Percentiles rank a stretch among this genome's conserved stretches.
These are phyloP conservation scores for Diaperis boleti DNA, from an alignment of 2,888 invertebrate species.

Conservation along the genomic window DNA sequence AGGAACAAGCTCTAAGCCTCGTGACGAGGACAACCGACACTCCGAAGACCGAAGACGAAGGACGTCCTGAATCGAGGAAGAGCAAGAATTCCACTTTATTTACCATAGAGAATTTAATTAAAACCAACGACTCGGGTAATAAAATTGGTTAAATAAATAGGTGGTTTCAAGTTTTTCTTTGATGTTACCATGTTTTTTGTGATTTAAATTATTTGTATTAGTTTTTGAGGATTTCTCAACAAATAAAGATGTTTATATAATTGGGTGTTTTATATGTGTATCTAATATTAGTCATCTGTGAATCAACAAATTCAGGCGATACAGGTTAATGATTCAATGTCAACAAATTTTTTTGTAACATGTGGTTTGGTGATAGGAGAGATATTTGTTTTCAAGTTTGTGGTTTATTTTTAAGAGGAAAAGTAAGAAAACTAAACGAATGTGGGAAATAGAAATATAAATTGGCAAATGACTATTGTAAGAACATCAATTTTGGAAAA, in stretches of 20 bases:
- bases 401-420: background rate
- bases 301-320: background rate
- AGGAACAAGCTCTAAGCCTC: conserved; percentile 59
- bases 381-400: background rate
- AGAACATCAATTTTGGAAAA: background rate
- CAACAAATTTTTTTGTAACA: background rate
- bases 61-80: conserved; percentile 50
- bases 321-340: conserved; percentile 3
- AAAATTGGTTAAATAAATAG: conserved; percentile 61
- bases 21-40: conserved; percentile 50
- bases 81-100: conserved; percentile 65
- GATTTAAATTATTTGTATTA: conserved; percentile 60
- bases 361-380: background rate
- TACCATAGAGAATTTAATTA: conserved; percentile 66
- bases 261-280: conserved; percentile 2
- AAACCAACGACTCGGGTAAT: conserved; percentile 59
- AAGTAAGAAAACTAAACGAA: background rate
- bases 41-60: conserved; percentile 1
- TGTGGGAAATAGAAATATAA: too few species aligned
- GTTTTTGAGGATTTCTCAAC: conserved; percentile 46
- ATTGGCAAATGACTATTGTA: too few species aligned
- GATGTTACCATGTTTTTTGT: conserved; percentile 58
- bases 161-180: conserved; percentile 55
- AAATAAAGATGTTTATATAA: conserved; percentile 41
- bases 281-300: conserved; percentile 14